Evolutionary conservation across 2,888 invertebrate species (phyloP).

Genomic region (Acanthosepion lycidas): DNA sequence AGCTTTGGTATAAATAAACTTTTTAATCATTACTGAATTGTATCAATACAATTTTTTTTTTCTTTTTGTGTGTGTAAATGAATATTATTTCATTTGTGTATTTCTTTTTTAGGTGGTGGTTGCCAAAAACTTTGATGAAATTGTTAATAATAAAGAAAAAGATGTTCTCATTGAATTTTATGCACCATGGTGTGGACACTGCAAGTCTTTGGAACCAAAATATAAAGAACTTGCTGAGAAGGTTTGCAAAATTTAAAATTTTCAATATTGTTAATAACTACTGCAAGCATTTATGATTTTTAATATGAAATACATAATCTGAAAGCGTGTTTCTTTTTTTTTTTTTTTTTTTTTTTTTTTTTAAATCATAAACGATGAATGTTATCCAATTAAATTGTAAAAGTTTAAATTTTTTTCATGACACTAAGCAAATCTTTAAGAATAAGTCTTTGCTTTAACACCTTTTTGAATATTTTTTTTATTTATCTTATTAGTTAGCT

Average conservation of each 20-base stretch:
- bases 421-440: background rate
- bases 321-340: background rate
- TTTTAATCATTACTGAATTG: too few relatives aligned
- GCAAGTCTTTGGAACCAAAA: slow-evolving; percentile 94
- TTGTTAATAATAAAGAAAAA: slow-evolving; percentile 90
- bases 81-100: background rate
- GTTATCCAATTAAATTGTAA: background rate
- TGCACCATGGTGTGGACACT: slow-evolving; percentile 97
- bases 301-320: background rate
- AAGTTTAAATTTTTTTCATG: too few relatives aligned
- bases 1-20: too few relatives aligned
- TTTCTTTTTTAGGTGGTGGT: slow-evolving; percentile 83
- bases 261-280: too few relatives aligned
- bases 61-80: background rate
- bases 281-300: background rate
- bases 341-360: too few relatives aligned
- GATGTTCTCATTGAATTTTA: slow-evolving; percentile 98
- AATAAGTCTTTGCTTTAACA: background rate
- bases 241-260: slow-evolving; percentile 60
- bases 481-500: slow-evolving; percentile 79
- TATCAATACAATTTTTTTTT: too few relatives aligned
- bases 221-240: slow-evolving; percentile 90
- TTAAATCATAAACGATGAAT: too few relatives aligned
- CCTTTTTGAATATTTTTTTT: background rate
- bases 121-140: slow-evolving; percentile 95